Evolutionary conservation across 2,888 invertebrate species (phyloP).

Genomic region (Melieria omissa): DNA sequence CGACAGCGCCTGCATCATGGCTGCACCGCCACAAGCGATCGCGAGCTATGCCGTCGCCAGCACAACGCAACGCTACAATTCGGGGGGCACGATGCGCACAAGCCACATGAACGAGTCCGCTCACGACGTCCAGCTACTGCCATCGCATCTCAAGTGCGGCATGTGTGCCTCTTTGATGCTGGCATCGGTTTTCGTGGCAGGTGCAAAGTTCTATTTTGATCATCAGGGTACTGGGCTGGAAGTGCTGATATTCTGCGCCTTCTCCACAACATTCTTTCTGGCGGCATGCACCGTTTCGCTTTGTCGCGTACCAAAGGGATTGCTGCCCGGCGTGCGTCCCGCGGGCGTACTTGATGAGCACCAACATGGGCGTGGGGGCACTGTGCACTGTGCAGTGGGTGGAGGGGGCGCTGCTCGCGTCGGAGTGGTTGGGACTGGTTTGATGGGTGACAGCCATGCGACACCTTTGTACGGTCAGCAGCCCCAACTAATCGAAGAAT

Average conservation of each 20-base stretch:
- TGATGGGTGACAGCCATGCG: constrained; percentile 34
- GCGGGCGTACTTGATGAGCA: constrained; percentile 38
- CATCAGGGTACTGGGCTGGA: constrained; percentile 72
- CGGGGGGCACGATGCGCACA: constrained; percentile 29
- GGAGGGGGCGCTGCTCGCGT: constrained; percentile 43
- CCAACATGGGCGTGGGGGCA: constrained; percentile 46
- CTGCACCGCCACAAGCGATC: constrained; percentile 8
- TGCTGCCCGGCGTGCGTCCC: constrained; percentile 47
- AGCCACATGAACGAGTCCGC: constrained; percentile 19
- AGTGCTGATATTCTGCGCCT: constrained; percentile 73
- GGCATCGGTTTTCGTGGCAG: constrained; percentile 76
- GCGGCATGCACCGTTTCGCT: constrained; percentile 74
- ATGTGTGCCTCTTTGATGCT: constrained; percentile 79
- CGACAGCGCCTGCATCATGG: constrained; percentile 3
- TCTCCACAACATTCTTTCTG: constrained; percentile 73
- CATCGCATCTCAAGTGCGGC: constrained; percentile 74
- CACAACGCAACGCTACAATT: constrained; percentile 35
- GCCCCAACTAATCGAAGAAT: constrained; percentile 39
- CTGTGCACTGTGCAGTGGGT: constrained; percentile 41
- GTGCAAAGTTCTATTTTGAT: constrained; percentile 79
- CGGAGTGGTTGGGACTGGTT: constrained; percentile 24
- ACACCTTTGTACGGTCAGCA: constrained; percentile 37
- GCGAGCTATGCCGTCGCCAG: constrained; percentile 33
- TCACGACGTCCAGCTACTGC: constrained; percentile 57
- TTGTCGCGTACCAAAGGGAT: constrained; percentile 69